These are phyloP conservation scores for Petrocephalus zakoni DNA, from an alignment of 2,113 vertebrate genomes.

Conservation along the genomic window DNA sequence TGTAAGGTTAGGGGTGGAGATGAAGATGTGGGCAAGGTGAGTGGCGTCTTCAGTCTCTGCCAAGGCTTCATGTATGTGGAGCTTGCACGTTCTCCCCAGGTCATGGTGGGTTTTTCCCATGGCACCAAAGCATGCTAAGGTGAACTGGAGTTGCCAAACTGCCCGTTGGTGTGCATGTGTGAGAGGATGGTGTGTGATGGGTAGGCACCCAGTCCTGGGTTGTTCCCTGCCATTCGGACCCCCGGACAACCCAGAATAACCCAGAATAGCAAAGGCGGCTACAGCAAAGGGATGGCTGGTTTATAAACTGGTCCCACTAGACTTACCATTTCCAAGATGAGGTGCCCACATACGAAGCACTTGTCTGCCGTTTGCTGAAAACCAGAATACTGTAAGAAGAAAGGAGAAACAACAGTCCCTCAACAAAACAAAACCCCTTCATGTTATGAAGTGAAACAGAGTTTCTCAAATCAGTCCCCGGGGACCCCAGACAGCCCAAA, in stretches of 20 bases:
- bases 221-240: no score
- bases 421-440: not conserved
- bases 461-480: no score
- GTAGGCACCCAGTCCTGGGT: not conserved
- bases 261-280: not conserved
- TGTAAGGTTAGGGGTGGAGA: not conserved
- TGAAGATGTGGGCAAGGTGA: not conserved
- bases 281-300: not conserved
- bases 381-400: constrained; percentile 70
- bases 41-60: not conserved
- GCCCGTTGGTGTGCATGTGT: not conserved
- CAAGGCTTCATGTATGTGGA: not conserved
- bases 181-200: not conserved
- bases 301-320: not conserved
- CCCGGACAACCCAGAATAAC: no score
- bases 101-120: not conserved
- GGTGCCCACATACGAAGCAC: constrained; percentile 78
- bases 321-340: constrained; percentile 84
- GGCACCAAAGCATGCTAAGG: not conserved
- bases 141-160: not conserved
- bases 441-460: not conserved
- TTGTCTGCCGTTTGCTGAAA: constrained; percentile 80
- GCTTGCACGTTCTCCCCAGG: not conserved
- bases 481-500: no score
- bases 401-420: not conserved